These are phyloP conservation scores for Lutjanus argentimaculatus DNA, from an alignment of 2,797 vertebrate species.

Conservation along the genomic window DNA sequence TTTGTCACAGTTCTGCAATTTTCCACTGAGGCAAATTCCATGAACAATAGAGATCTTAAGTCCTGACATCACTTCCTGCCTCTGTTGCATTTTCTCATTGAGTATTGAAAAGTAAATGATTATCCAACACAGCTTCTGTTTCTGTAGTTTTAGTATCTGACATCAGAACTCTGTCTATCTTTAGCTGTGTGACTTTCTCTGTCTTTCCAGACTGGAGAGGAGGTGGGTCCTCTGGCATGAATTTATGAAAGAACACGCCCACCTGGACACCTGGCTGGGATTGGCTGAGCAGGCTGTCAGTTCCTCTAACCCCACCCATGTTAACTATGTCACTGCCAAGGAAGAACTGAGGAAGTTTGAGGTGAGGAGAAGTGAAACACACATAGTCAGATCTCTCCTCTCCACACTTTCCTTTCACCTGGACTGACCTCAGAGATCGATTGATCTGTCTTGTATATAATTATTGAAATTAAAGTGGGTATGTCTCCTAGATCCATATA, in stretches of 20 bases:
- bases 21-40: neutral
- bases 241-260: constrained; percentile 81
- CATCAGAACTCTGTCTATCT: neutral
- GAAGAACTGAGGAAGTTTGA: constrained; percentile 79
- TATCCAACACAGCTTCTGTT: too few species aligned
- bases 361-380: constrained; percentile 54
- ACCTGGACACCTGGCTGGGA: constrained; percentile 80
- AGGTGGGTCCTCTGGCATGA: constrained; percentile 80
- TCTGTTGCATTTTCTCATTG: neutral
- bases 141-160: neutral
- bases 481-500: neutral
- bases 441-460: too few species aligned
- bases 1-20: neutral
- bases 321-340: constrained; percentile 72
- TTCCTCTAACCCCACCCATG: constrained; percentile 40
- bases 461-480: neutral
- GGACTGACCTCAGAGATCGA: too few species aligned
- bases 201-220: constrained; percentile 71
- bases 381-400: neutral
- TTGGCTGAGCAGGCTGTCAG: constrained; percentile 64
- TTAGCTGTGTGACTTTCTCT: neutral
- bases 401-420: too few species aligned
- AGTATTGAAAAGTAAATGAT: too few species aligned
- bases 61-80: neutral
- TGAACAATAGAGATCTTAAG: neutral